Percentiles rank a stretch among this genome's conserved stretches.
Conservation (phyloP, 2,888 invertebrate genomes). For the Pocota personata region DNA sequence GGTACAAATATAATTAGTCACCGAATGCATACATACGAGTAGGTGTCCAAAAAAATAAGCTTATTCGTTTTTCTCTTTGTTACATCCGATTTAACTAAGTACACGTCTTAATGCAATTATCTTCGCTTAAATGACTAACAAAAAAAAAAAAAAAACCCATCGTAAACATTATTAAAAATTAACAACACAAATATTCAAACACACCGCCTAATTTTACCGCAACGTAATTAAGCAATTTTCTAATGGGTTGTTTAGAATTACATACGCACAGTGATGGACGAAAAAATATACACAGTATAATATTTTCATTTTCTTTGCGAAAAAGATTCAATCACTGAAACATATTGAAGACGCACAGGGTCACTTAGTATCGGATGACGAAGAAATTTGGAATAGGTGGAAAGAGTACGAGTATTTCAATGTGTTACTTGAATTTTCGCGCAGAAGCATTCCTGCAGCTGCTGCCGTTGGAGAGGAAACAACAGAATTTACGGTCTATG, state of each 20-base stretch:
- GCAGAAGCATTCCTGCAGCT: too few relatives aligned
- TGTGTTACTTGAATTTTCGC: too few relatives aligned
- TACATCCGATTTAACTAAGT: neutral
- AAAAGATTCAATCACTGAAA: too few relatives aligned
- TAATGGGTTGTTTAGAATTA: neutral
- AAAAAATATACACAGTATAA: too few relatives aligned
- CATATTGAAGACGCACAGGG: too few relatives aligned
- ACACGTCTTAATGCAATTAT: neutral
- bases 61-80: neutral
- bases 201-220: constrained; percentile 14
- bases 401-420: too few relatives aligned
- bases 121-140: neutral
- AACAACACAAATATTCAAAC: neutral
- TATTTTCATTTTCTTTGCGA: too few relatives aligned
- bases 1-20: neutral
- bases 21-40: neutral
- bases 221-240: constrained; percentile 23
- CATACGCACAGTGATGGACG: too few relatives aligned
- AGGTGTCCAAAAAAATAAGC: neutral
- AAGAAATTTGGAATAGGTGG: too few relatives aligned
- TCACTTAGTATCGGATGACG: too few relatives aligned
- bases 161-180: neutral
- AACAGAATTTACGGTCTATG: too few relatives aligned
- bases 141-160: neutral
- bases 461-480: too few relatives aligned